A percentile compares a stretch with the other conserved stretches of the same genome.
These are phyloP conservation scores for Rhea pennata DNA, from an alignment of 2,113 vertebrate genomes.

Conservation along the genomic window DNA sequence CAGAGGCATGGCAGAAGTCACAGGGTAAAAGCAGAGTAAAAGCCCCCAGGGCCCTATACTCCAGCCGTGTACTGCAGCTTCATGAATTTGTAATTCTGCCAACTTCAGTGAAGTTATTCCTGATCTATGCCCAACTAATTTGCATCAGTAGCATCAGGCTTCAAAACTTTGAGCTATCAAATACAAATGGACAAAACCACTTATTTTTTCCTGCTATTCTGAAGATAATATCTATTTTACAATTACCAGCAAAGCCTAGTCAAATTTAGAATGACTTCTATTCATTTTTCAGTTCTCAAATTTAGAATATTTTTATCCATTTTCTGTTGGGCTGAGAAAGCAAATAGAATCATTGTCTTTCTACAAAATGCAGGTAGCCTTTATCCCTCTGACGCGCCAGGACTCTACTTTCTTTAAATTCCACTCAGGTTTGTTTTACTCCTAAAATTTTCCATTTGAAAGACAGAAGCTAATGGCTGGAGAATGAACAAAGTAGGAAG, in stretches of 20 bases:
- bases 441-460: neutral
- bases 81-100: too few relatives aligned
- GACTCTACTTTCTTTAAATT: neutral
- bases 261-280: neutral
- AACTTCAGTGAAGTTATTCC: neutral
- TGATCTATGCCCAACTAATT: neutral
- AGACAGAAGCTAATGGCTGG: neutral
- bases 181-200: neutral
- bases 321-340: neutral
- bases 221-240: neutral
- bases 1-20: neutral
- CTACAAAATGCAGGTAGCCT: neutral
- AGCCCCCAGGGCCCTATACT: too few relatives aligned
- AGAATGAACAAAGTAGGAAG: neutral
- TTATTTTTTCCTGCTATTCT: neutral
- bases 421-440: neutral
- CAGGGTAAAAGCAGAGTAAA: too few relatives aligned
- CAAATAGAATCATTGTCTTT: neutral
- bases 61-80: too few relatives aligned
- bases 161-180: neutral
- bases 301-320: neutral
- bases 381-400: neutral
- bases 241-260: neutral
- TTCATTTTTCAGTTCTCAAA: neutral
- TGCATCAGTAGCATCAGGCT: neutral